Base-by-base conservation (phyloP, 1,140 invertebrate species). In the Leptinotarsa texana region DNA sequence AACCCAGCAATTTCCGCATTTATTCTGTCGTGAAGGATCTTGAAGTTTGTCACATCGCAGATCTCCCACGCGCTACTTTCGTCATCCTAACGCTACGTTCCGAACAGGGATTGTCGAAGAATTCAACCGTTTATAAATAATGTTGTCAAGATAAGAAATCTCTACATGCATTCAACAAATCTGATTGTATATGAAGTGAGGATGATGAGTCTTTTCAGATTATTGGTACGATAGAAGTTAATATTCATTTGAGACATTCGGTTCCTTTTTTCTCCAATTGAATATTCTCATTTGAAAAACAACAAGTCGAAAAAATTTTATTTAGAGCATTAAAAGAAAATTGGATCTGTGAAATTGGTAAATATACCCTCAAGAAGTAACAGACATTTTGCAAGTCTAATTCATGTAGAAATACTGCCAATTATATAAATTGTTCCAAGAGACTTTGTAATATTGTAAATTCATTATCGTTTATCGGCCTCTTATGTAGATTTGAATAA, bases 21-120 rank as follows among this genome's bases (percentile, higher is more conserved):
- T 74, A 63, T 13, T 33, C 27, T 47, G 48, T 62, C 62, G 63
- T 68, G 69, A 74, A 69, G 66, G 73, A 69, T 57, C 63, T 63
- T 69, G 63, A 33, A 42, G 73, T 74, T 68, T 68, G 33, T 69
- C 61, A 66, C 21, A 33, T 17, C 70, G 62, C 57, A 33, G 42
- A 69, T 63, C 33, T 74, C 73, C 69, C 73, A 74, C 73, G 73
- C 33, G 73, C 73, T 69, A 74, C 73, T 74, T 74, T 74, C 67
- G 62, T 74, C 62, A 74, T 11, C 8, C 21, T 72, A 62, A 63
- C 67, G 69, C 69, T 69, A 63, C 67, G 69, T 74, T 69, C 73
- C 18, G 57, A 74, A 74, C 66, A 69, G 42, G 51, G 69, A 74
- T 69, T 74, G 73, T 69, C 73, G 69, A 62, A 74, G 69, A 74